Base-by-base conservation (phyloP, 2,113 vertebrate species). In the Mastomys natalensis region DNA sequence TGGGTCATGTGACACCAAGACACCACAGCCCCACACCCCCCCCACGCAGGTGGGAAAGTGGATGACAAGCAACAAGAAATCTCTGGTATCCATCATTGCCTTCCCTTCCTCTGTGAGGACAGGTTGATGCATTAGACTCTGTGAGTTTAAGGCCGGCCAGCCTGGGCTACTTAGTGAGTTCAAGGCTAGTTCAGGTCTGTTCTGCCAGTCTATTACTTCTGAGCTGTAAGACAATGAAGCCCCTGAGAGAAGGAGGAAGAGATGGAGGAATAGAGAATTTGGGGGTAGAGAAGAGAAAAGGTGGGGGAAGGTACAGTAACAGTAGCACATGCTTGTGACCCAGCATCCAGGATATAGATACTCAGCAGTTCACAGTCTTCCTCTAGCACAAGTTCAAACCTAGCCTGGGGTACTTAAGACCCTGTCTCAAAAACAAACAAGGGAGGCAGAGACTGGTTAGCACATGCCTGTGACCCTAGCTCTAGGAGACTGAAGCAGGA, bases 171-270 rank as follows among this genome's bases (percentile, higher is more conserved):
- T 48, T 51, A 48, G 9, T 2, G n/a, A 85, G 76, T 16, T n/a
- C 5, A 1, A 34, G 43, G 17, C 53, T 58, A 24, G 81, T 51
- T 37, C 43, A 4, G 62, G n/a, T 7, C 13, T 53, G 9, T 7
- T 29, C 43, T 0, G 3, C 16, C 62, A 45, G 29, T 43, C 9
- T 0, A 21, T 72, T 34, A 4, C 24, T 31, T 45, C 53, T 7
- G 4, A 89, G 84, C 64, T 9, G 1, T 5, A 58, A 15, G 72
- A 74, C 70, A 51, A 26, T 29, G 48, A 37, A 26, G 64, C 29
- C 78, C 12, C 45, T 78, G 19, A 37, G 19, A 55, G 37, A 55
- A 81, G 51, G 51, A 55, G 51, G 7, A 81, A 51, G 45, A 78
- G 45, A 19, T 17, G 17, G 77, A 37, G 19, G 8, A 53, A 16